Evolutionary conservation across 2,113 vertebrate species (phyloP).

Genomic region (Solea senegalensis): DNA sequence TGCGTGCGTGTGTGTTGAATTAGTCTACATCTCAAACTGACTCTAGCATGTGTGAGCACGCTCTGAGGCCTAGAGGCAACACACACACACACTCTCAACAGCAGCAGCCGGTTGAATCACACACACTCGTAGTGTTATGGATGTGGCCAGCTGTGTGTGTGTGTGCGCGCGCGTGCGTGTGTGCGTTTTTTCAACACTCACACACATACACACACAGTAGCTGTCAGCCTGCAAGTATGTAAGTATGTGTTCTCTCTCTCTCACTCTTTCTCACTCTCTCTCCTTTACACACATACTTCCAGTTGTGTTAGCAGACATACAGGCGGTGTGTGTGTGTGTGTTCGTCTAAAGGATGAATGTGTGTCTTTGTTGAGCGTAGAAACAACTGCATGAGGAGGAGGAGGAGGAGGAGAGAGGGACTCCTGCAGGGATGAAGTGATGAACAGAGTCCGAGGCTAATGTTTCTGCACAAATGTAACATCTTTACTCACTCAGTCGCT

Average conservation of each 20-base stretch:
- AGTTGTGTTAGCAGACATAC: slow-evolving; percentile 40
- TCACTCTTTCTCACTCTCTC: too few species aligned
- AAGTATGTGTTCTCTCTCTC: slow-evolving; percentile 38
- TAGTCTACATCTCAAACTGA: slow-evolving; percentile 25
- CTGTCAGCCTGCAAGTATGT: slow-evolving; percentile 56
- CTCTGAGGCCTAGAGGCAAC: slow-evolving; percentile 19
- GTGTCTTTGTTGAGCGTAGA: slow-evolving; percentile 60
- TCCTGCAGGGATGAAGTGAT: slow-evolving; percentile 13
- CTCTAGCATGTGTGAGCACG: slow-evolving; percentile 39
- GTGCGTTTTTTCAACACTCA: slow-evolving; percentile 15
- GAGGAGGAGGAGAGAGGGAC: slow-evolving; percentile 2
- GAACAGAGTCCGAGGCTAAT: neutral
- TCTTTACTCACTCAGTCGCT: neutral
- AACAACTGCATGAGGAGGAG: slow-evolving; percentile 55
- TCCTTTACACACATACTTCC: neutral
- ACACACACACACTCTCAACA: slow-evolving; percentile 1
- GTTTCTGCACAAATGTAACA: neutral
- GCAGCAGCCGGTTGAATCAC: slow-evolving; percentile 24
- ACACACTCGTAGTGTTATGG: slow-evolving; percentile 24
- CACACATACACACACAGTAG: slow-evolving; percentile 4
- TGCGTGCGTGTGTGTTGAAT: slow-evolving; percentile 1
- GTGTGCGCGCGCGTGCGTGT: slow-evolving; percentile 22
- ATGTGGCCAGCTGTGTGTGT: slow-evolving; percentile 68
- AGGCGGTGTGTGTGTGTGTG: slow-evolving; percentile 25
- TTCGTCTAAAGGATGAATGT: slow-evolving; percentile 56